A percentile compares a stretch with the other conserved stretches of the same genome.
Evolutionary conservation across 2,797 vertebrate species (phyloP).

Genomic region (Squalus acanthias): DNA sequence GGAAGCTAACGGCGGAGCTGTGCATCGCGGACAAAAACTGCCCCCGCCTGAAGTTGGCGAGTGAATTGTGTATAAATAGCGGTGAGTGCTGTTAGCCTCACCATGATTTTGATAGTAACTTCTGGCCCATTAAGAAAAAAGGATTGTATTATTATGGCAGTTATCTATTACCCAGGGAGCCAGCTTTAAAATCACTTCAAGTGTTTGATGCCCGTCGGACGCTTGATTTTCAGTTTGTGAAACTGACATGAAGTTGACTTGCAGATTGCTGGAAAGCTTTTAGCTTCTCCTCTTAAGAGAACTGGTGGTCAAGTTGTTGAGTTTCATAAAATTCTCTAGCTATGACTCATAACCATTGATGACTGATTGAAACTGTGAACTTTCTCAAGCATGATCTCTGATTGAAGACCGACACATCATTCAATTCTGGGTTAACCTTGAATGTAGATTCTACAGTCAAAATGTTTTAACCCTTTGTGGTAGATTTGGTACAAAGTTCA

Average conservation of each 20-base stretch:
- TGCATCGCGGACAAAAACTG: not conserved
- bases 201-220: not conserved
- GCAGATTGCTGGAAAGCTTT: slow-evolving; percentile 10
- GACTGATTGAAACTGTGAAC: not conserved
- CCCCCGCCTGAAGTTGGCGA: not conserved
- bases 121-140: not conserved
- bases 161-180: not conserved
- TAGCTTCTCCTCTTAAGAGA: not conserved
- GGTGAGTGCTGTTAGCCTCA: not conserved
- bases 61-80: not conserved
- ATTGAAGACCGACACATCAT: not conserved
- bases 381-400: not conserved
- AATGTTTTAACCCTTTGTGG: not conserved
- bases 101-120: not conserved
- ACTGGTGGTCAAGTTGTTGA: not conserved
- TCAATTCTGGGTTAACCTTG: not conserved
- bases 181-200: not conserved
- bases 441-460: not conserved
- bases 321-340: not conserved
- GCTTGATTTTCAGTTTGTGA: not conserved
- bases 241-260: not conserved
- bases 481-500: not conserved
- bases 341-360: not conserved
- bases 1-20: not conserved
- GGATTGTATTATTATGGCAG: not conserved